A percentile compares a stretch with the other conserved stretches of the same genome.
These are phyloP conservation scores for Athripsodes cinereus DNA, from an alignment of 2,888 invertebrate genomes.

Conservation along the genomic window DNA sequence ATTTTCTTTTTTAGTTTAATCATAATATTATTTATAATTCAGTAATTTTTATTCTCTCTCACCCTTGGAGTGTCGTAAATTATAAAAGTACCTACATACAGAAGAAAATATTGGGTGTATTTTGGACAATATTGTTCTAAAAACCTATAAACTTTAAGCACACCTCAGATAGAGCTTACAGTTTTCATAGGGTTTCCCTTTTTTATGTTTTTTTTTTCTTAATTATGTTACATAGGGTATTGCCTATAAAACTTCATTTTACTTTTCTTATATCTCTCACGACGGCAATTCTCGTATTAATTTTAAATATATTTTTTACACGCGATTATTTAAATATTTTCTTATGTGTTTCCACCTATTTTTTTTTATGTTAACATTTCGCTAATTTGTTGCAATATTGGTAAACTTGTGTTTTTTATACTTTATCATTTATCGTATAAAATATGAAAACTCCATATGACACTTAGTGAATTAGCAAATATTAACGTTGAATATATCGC, in stretches of 20 bases:
- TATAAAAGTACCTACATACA: constrained; percentile 20
- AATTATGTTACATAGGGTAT: background rate
- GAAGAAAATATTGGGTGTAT: no score
- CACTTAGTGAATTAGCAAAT: no score
- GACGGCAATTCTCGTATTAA: constrained; percentile 2
- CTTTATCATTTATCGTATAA: no score
- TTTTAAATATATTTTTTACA: no score
- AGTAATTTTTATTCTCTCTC: constrained; percentile 10
- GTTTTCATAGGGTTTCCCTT: constrained; percentile 3
- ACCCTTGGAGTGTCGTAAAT: constrained; percentile 8
- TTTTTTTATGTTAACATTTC: no score
- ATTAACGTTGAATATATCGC: no score
- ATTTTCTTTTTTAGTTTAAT: no score
- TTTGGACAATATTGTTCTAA: constrained; percentile 19
- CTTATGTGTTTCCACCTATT: no score
- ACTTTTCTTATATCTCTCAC: background rate
- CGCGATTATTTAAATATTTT: no score
- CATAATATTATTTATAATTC: constrained; percentile 2
- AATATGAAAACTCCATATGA: no score
- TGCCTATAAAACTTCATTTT: background rate
- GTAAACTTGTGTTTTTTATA: no score
- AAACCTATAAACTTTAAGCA: constrained; percentile 26
- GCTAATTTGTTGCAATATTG: no score
- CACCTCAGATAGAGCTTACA: constrained; percentile 17
- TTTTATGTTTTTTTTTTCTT: background rate